Evolutionary conservation across 1,140 invertebrate species (phyloP).

Genomic region (Akabosia matsudoensis): DNA sequence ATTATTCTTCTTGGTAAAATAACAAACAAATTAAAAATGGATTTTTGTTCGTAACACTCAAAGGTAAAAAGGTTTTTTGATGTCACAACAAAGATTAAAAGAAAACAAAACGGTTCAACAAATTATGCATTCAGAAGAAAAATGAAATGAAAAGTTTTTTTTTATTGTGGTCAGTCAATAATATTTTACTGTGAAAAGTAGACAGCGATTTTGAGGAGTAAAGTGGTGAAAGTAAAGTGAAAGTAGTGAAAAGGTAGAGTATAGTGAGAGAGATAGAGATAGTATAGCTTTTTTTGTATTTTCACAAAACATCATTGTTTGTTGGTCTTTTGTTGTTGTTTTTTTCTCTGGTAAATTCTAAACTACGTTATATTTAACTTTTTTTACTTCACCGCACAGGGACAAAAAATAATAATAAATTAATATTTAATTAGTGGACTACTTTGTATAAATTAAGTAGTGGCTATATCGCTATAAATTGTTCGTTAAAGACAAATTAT

Average conservation of each 20-base stretch:
- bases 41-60: neutral
- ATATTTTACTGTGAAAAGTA: neutral
- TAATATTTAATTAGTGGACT: neutral
- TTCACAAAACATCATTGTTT: too few species aligned
- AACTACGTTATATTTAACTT: neutral
- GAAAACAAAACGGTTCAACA: too few species aligned
- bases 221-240: neutral
- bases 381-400: neutral
- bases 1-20: too few species aligned
- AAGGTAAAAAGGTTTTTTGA: neutral
- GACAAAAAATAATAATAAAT: too few species aligned
- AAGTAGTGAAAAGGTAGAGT: conserved; percentile 13
- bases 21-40: too few species aligned
- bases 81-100: neutral
- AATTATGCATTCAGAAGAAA: neutral
- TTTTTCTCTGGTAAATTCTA: neutral
- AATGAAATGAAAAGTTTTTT: neutral
- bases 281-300: neutral
- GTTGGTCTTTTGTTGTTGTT: too few species aligned
- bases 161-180: conserved; percentile 1
- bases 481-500: neutral
- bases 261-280: too few species aligned
- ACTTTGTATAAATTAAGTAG: neutral
- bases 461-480: neutral
- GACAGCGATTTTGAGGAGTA: neutral